Evolutionary conservation across 2,113 vertebrate genomes (phyloP), one percentile per base, ranked within the genome.

Genomic region (Oncorhynchus tshawytscha): DNA sequence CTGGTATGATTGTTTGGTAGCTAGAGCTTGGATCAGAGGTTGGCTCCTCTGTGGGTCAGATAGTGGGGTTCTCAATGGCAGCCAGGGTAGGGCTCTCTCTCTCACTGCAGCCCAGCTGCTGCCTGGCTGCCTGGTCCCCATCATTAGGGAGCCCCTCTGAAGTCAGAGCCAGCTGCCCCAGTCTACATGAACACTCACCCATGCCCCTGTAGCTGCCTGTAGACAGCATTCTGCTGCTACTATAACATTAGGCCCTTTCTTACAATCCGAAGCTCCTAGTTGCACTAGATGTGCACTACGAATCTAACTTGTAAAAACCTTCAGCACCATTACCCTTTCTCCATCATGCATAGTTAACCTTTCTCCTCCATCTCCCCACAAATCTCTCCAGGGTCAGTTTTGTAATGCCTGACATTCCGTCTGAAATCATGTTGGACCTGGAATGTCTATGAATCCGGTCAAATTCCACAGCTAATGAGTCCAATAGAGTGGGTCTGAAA

Each of bases 401-500:
- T 16, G 51, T 65, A 75, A 75, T 79, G 72, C 80, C 73, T 84
- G 27, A 77, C 84, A 74, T 89, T 86, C 74, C 79, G 54, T n/a
- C 73, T 79, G 67, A 80, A 73, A 48, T 59, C 82, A 75, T 78
- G 74, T 83, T 80, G 86, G 82, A 85, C 78, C 67, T 59, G 54
- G 69, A 80, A 75, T 72, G 80, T 76, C 73, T 22, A 22, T 75
- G 74, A 80, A 75, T 81, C 48, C 77, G 60, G 49, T 34, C 65
- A 70, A 45, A 91, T 91, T 89, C 87, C 84, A 71, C 57, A 72
- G 71, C 74, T 89, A 89, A 92, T 82, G 83, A 86, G 81, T 77
- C 74, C 85, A 85, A 71, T 29, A 72, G 31, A 12, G 20, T 24
- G 29, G 84, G 81, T 71, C 81, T 80, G 80, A 78, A 54, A 68